Evolutionary conservation across 2,113 vertebrate species (phyloP), one percentile per base, ranked within the genome.

Genomic region (Laterallus jamaicensis): DNA sequence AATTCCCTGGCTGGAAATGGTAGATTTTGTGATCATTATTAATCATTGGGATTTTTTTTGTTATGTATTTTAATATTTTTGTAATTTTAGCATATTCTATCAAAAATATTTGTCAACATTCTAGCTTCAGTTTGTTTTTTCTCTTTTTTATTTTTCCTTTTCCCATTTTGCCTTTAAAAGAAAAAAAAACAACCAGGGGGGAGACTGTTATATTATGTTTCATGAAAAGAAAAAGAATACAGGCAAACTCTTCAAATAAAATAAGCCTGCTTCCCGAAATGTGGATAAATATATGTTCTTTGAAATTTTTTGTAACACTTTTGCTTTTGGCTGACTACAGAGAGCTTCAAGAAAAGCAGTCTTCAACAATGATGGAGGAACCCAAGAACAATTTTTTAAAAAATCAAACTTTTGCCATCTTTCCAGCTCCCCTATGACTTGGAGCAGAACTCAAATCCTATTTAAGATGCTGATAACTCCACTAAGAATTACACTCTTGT

Each of bases 121-220:
- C 44, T 47, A 25, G 10, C 26, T 66, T 70, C 0, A 7, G 24
- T 90, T 82, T 39, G 49, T 3, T 24, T 77, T 92, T 67, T 58
- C 1, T 47, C 2, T 66, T 56, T 69, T 6, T n/a, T 49, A 22
- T 68, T 49, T 31, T 21, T 11, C 47, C 17, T 54, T 74, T 64
- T 85, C 2, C 7, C 3, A 28, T 19, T 84, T 78, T 75, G 4
- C 9, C 5, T 37, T 66, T 29, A 44, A 44, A 44, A 44, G 12
- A 1, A 1, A 29, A 42, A 26, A 26, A 6, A 3, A 0, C n/a
- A n/a, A n/a, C n/a, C 1, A 2, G 1, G 3, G 1, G 5, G 6
- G 5, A 3, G 7, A 42, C 39, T 19, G 1, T 39, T 24, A 14
- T 19, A 2, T 19, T 40, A 4, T 2, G 3, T 82, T 74, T 78